Percentiles rank a stretch among this genome's conserved stretches.
Conservation (phyloP, 2,113 vertebrate genomes). For the Amia ocellicauda region DNA sequence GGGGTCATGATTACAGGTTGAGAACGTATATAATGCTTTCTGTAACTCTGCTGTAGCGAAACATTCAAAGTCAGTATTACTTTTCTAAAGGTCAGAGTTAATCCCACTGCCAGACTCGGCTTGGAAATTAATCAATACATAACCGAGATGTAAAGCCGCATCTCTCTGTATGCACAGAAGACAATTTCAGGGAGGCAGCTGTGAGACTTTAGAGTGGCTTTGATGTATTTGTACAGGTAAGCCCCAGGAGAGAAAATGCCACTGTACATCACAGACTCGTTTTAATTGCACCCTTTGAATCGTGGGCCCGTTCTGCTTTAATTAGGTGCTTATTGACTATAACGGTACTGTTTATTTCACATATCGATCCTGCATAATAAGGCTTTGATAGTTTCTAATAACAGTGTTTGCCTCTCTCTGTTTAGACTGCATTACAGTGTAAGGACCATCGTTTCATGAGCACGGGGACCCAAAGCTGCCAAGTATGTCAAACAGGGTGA, state of each 20-base stretch:
- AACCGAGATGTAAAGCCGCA: not conserved
- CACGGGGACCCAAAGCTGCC: too few relatives aligned
- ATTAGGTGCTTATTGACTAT: not conserved
- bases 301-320: not conserved
- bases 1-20: too few relatives aligned
- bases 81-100: constrained; percentile 13
- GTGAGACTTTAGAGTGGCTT: not conserved
- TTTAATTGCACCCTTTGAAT: not conserved
- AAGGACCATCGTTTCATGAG: not conserved
- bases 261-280: not conserved
- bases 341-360: not conserved
- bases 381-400: not conserved
- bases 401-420: not conserved
- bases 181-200: not conserved
- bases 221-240: constrained; percentile 2
- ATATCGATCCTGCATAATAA: not conserved
- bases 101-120: not conserved
- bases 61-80: not conserved
- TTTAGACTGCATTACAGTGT: not conserved
- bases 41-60: too few relatives aligned
- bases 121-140: constrained; percentile 7
- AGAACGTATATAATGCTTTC: too few relatives aligned
- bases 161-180: not conserved
- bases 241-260: not conserved
- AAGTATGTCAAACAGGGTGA: too few relatives aligned